Percentiles rank a stretch among this genome's conserved stretches.
Conservation (phyloP, 1,140 invertebrate genomes). For the Maconellicoccus hirsutus region DNA sequence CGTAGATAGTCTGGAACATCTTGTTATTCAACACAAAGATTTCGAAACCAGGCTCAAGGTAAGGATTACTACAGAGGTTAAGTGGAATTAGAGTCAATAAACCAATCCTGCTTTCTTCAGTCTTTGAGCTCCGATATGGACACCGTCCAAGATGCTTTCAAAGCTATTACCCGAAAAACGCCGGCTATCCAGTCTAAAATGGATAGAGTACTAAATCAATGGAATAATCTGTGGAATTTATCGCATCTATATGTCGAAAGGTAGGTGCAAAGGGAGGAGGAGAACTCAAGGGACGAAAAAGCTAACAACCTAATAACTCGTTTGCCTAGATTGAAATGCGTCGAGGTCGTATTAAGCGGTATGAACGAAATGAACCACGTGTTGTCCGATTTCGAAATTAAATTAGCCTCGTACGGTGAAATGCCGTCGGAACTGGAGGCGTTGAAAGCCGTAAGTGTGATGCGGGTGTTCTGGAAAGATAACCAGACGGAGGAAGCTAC, state of each 20-base stretch:
- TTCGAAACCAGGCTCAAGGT: constrained; percentile 57
- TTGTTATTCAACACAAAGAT: constrained; percentile 80
- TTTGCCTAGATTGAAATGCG: constrained; percentile 55
- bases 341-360: constrained; percentile 77
- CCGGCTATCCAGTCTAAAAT: constrained; percentile 79
- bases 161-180: constrained; percentile 69
- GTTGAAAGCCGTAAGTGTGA: constrained; percentile 46
- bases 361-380: constrained; percentile 79
- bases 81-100: neutral
- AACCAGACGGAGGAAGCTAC: no score
- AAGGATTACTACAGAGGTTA: constrained; percentile 14
- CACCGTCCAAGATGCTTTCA: constrained; percentile 67
- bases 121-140: constrained; percentile 67
- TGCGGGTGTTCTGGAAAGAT: no score
- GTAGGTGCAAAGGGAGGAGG: constrained; percentile 36
- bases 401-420: constrained; percentile 70
- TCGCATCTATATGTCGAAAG: constrained; percentile 79
- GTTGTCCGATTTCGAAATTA: constrained; percentile 84
- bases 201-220: constrained; percentile 75
- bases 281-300: no score
- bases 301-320: neutral
- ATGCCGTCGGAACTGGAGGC: constrained; percentile 69
- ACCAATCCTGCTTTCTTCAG: constrained; percentile 32
- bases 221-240: constrained; percentile 78
- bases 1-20: constrained; percentile 69